phyloP scores from a whole-genome alignment of 2,888 invertebrate species.

The Agapostemon virescens region DNA sequence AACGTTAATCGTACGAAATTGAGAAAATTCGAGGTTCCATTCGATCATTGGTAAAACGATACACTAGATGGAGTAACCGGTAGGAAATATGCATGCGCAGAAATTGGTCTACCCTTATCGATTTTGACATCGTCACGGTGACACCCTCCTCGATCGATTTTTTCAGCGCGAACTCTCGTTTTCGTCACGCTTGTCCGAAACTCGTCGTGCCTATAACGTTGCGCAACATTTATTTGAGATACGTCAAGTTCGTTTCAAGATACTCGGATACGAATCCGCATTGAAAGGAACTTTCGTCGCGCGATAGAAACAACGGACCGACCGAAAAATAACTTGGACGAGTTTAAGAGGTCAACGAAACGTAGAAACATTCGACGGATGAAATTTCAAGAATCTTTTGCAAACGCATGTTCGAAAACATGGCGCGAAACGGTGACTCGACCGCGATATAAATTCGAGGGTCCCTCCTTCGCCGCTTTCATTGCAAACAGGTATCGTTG shows the following conservation, averaged over 20 bases:
- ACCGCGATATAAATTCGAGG: not conserved
- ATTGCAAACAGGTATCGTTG: not conserved
- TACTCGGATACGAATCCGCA: not conserved
- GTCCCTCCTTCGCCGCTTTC: not conserved
- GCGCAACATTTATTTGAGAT: not conserved
- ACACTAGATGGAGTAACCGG: conserved; percentile 19
- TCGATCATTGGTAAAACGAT: conserved; percentile 31
- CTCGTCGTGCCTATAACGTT: not conserved
- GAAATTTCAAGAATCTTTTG: not conserved
- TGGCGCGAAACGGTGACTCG: not conserved
- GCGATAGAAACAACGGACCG: not conserved
- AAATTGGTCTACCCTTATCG: conserved; percentile 35
- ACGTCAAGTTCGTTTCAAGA: not conserved
- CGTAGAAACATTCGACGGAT: not conserved
- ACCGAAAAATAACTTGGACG: not conserved
- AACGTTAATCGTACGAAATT: not conserved
- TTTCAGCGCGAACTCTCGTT: conserved; percentile 3
- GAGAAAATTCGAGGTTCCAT: not conserved
- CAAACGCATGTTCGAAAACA: not conserved
- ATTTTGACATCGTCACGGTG: conserved; percentile 34
- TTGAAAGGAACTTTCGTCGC: not conserved
- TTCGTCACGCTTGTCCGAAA: not conserved
- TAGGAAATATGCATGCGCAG: conserved; percentile 38
- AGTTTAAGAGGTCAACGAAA: not conserved
- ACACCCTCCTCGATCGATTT: conserved; percentile 42